Evolutionary conservation across 2,113 vertebrate genomes (phyloP), one percentile per base, ranked within the genome.

Genomic region (Mus pahari): DNA sequence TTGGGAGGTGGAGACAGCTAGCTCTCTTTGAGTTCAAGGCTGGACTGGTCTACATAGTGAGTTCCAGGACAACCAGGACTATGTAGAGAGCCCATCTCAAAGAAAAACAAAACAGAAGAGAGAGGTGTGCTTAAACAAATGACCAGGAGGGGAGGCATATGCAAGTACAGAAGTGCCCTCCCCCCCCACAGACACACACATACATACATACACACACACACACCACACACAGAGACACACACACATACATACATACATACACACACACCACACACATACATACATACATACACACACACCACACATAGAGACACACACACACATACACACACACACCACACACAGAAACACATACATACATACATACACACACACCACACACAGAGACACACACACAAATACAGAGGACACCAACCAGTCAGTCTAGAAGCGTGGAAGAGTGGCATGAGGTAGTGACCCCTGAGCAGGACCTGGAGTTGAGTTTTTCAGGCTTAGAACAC

Each of bases 401-500:
- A 36, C n/a, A 79, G 7, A 36, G 28, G 36, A 53, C 36, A 39
- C 45, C 45, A 88, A 31, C 5, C 36, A 87, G 42, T 24, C 39
- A 74, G n/a, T 39, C 79, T 68, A 70, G 62, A n/a, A 62, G 31
- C 17, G 36, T 78, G 45, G 42, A 33, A 42, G 60, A 48, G 14
- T 62, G 20, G 81, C 26, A 22, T 20, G 39, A 5, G 48, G 7
- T 58, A 58, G 6, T 62, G n/a, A 45, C 24, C 33, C 2, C 31
- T 70, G 75, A 42, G 78, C 45, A 60, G 26, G 39, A 45, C 89
- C 89, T 92, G 42, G 42, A 79, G 42, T 82, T 90, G 10, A 62
- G n/a, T 75, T 92, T 96, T 86, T 81, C 8, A 53, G n/a, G 53
- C 92, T 58, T 7, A 66, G 81, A 95, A 92, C 19, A 62, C 22